Base-by-base conservation (phyloP, 2,888 invertebrate genomes). In the Gastracanthus pulcherrimus region DNA sequence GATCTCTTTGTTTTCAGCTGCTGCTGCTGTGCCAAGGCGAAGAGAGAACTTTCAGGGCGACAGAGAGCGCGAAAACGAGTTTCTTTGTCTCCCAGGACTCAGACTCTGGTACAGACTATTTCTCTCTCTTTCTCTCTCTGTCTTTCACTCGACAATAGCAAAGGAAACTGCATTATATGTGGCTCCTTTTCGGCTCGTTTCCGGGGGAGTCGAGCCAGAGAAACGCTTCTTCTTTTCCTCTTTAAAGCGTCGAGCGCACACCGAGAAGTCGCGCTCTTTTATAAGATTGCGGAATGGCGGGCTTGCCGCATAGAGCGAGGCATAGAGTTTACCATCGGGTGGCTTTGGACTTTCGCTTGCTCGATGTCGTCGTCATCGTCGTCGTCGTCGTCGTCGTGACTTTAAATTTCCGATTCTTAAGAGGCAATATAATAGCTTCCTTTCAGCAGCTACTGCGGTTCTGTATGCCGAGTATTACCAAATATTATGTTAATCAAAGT, bases 1-100 rank as follows among this genome's bases (percentile, higher is more conserved):
- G 45, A 82, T 82, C 78, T 82, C 72, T 81, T 81, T 82, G 79
- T 79, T 70, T 79, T 74, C 45, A n/a, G 31, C 36, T 34, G 9
- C 58, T 5, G 26, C 67, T 4, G 51, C 16, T 16, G 11, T 16
- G 5, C 11, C 60, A n/a, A 34, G 1, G n/a, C 38, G 23, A n/a
- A 51, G 41, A 60, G 48, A 48, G 51, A 26, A 48, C 74, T 23
- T 64, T 62, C 75, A 11, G 64, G 23, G 31, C 58, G 60, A 75
- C 11, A 64, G 36, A 76, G 55, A 13, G 48, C 3, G 34, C 55
- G 67, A 76, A 76, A 76, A 76, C 77, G 62, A 60, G 77, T 70
- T 77, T 77, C 77, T 70, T 70, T 69, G 77, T 70, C 31, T 34
- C 66, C 48, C 41, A 38, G 38, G 11, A 55, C 26, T 55, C 51